These are phyloP conservation scores for Rallus crepitans DNA, from an alignment of 2,797 vertebrate genomes.

Conservation along the genomic window DNA sequence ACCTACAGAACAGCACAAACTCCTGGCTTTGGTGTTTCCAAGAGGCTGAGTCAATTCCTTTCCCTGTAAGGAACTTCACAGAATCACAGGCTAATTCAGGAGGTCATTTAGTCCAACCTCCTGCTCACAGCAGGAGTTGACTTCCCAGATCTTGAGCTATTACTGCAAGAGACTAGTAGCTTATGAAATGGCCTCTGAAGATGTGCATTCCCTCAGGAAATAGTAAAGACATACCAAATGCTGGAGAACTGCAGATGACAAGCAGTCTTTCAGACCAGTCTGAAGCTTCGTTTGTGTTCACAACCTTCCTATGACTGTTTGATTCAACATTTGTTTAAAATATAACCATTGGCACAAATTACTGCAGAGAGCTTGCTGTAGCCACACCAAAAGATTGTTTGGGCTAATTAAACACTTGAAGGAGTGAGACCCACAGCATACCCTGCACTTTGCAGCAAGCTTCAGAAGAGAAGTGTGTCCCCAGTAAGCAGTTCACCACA, in stretches of 20 bases:
- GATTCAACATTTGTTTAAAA: background rate
- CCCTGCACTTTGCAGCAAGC: background rate
- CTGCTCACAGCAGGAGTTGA: background rate
- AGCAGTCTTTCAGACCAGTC: background rate
- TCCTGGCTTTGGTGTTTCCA: background rate
- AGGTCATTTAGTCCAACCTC: background rate
- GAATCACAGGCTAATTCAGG: background rate
- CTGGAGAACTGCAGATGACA: background rate
- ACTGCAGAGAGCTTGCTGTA: background rate
- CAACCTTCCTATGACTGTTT: background rate
- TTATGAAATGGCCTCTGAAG: background rate
- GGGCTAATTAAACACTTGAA: background rate
- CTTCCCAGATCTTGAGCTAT: background rate
- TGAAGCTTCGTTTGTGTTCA: background rate
- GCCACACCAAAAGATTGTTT: slow-evolving; percentile 13
- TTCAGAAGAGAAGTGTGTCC: background rate
- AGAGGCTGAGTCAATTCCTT: background rate
- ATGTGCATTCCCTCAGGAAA: background rate
- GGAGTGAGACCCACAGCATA: background rate
- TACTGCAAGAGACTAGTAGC: background rate
- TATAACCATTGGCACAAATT: background rate
- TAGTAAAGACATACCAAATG: background rate
- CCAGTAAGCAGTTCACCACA: background rate
- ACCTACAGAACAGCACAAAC: background rate
- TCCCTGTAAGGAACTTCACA: background rate